These are phyloP conservation scores for Meriones unguiculatus DNA, from an alignment of 2,113 vertebrate species.

Conservation along the genomic window DNA sequence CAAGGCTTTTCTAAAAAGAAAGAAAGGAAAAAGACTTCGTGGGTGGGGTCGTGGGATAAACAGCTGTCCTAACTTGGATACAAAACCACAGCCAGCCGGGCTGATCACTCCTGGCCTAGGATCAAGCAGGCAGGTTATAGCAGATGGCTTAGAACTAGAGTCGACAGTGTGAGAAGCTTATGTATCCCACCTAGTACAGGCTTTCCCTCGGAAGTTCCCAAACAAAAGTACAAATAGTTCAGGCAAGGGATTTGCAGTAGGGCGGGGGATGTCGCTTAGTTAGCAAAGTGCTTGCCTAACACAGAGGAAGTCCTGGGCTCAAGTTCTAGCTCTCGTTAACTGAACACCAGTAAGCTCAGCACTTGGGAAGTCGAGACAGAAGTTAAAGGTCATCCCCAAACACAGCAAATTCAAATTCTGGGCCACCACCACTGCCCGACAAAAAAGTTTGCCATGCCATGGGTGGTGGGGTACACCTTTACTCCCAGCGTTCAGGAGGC, in stretches of 20 bases:
- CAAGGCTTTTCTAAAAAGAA: not conserved
- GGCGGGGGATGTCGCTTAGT: not conserved
- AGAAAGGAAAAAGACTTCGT: not conserved
- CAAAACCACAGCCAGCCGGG: not conserved
- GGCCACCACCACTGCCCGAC: not conserved
- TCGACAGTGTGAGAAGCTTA: not conserved
- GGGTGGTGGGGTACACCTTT: not conserved
- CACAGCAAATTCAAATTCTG: not conserved
- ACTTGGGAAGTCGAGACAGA: not conserved
- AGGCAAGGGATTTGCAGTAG: not conserved
- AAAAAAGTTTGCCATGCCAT: not conserved
- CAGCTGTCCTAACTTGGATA: not conserved
- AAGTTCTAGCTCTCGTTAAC: not conserved
- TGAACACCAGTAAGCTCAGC: not conserved
- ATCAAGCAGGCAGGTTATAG: not conserved
- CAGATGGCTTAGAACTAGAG: not conserved
- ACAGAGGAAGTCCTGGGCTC: not conserved
- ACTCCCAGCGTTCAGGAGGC: not conserved
- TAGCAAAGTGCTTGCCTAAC: not conserved
- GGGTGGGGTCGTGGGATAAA: not conserved
- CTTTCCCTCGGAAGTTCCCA: not conserved
- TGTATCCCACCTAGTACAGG: not conserved
- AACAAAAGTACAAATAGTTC: not conserved
- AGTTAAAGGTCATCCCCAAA: not conserved
- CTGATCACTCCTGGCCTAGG: not conserved